Evolutionary conservation across 2,113 vertebrate genomes (phyloP).

Genomic region (Microtus ochrogaster): DNA sequence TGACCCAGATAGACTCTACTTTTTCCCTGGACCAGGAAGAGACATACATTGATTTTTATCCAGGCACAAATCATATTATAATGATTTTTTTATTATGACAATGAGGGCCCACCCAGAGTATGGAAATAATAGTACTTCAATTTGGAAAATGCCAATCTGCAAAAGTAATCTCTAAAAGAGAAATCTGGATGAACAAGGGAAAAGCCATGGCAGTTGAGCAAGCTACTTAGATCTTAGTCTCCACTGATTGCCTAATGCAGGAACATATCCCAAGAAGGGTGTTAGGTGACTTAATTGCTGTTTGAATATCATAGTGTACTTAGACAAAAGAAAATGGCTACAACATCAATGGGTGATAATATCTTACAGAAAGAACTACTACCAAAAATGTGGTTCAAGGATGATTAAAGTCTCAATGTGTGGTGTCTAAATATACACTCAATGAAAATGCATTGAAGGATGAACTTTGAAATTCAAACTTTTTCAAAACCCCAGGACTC

Average conservation of each 20-base stretch:
- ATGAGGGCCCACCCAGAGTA: not conserved
- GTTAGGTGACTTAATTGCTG: not conserved
- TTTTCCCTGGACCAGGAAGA: not conserved
- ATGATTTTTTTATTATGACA: not conserved
- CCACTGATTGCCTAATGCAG: not conserved
- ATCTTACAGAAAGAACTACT: not conserved
- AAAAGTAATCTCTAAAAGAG: conserved; percentile 1
- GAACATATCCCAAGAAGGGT: not conserved
- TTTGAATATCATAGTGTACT: not conserved
- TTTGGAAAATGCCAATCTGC: not conserved
- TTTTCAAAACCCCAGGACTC: not conserved
- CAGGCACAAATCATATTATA: not conserved
- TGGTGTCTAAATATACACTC: not conserved
- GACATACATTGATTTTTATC: not conserved
- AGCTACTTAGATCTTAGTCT: not conserved
- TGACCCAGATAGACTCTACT: not conserved
- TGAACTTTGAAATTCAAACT: conserved; percentile 30
- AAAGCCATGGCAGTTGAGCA: not conserved
- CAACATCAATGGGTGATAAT: not conserved
- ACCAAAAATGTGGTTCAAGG: not conserved
- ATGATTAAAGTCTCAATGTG: not conserved
- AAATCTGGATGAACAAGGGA: not conserved
- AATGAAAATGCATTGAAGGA: not conserved
- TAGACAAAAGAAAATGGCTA: not conserved
- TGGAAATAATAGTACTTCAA: not conserved